phyloP scores from a whole-genome alignment of 2,888 invertebrate species.

The Prosopocoilus inquinatus region DNA sequence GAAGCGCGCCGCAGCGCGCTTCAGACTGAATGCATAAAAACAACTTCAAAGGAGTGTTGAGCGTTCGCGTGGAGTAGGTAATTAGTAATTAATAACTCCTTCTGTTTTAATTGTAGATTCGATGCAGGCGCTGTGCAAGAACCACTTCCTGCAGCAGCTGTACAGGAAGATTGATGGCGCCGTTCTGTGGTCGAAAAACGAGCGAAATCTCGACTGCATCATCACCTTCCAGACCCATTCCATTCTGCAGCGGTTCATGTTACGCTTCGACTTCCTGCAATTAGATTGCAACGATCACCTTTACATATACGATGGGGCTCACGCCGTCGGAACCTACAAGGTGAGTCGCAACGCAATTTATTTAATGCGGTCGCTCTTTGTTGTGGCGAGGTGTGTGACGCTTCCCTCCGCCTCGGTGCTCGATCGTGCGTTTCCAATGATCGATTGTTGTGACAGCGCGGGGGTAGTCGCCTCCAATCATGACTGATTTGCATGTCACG shows the following conservation, averaged over 20 bases:
- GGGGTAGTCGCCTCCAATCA: too few species aligned
- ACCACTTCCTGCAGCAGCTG: constrained; percentile 82
- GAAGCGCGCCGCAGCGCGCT: too few species aligned
- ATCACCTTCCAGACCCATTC: constrained; percentile 94
- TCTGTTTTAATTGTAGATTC: constrained; percentile 68
- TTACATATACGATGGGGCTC: constrained; percentile 89
- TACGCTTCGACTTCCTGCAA: constrained; percentile 87
- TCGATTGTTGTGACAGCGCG: too few species aligned
- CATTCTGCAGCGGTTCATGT: constrained; percentile 90
- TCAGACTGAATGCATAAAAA: too few species aligned
- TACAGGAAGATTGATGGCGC: constrained; percentile 91
- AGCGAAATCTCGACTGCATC: constrained; percentile 86
- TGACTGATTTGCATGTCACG: too few species aligned
- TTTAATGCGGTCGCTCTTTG: neutral
- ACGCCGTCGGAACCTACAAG: constrained; percentile 84
- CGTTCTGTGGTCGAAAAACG: constrained; percentile 85
- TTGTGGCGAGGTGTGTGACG: too few species aligned
- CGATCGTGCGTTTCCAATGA: too few species aligned
- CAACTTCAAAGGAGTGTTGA: too few species aligned
- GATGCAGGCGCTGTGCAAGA: constrained; percentile 87
- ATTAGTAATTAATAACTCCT: too few species aligned
- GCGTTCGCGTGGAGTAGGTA: too few species aligned
- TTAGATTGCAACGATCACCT: constrained; percentile 93
- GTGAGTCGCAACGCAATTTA: constrained; percentile 51
- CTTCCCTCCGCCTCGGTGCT: too few species aligned